Evolutionary conservation across 2,113 vertebrate genomes (phyloP).

Genomic region (Rhodinocichla rosea): DNA sequence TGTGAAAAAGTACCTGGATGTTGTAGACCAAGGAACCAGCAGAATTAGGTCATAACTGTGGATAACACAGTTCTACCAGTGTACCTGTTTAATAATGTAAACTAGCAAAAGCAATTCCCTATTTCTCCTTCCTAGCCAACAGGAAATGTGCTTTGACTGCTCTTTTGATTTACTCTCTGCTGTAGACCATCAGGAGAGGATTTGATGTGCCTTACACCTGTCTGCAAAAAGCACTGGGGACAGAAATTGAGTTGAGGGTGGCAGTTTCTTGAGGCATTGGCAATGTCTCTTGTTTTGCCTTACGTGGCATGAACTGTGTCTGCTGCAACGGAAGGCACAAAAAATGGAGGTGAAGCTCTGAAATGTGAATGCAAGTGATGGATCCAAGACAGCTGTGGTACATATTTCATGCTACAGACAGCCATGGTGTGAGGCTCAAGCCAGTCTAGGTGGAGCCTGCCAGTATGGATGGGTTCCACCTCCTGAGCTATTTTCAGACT

Average conservation of each 20-base stretch:
- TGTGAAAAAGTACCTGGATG: neutral
- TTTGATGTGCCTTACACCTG: neutral
- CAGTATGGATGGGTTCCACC: accelerated
- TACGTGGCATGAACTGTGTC: neutral
- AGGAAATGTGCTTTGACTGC: neutral
- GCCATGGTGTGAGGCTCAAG: neutral
- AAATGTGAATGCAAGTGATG: neutral
- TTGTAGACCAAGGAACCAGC: neutral
- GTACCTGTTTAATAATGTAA: neutral
- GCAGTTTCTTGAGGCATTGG: neutral
- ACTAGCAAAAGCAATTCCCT: neutral
- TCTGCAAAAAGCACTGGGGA: neutral
- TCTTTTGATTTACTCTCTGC: neutral
- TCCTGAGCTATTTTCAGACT: neutral
- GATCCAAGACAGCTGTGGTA: neutral
- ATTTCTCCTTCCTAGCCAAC: neutral
- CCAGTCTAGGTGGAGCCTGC: neutral
- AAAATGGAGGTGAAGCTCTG: neutral
- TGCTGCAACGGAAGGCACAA: neutral
- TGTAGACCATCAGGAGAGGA: neutral
- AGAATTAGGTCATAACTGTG: neutral
- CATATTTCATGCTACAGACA: neutral
- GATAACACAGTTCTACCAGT: neutral
- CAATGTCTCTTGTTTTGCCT: neutral
- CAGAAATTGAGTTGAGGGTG: neutral